Base-by-base conservation (phyloP, 37 sponge, comb jelly and placozoan species). In the Beroe forskalii region DNA sequence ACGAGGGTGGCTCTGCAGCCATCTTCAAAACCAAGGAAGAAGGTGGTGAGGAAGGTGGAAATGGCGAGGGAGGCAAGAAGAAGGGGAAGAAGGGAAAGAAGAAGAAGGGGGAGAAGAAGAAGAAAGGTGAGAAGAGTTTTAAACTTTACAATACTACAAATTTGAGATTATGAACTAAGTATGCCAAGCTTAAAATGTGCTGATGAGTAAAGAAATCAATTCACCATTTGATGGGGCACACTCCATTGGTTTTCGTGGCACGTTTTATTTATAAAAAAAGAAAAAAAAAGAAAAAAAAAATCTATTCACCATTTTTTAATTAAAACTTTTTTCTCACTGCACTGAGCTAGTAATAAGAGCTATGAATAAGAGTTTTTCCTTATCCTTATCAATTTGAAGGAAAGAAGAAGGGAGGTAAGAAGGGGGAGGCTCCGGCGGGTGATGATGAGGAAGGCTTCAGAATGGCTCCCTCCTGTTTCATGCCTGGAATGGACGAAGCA, bases 1-100 rank as follows among this genome's bases (percentile, higher is more conserved):
- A 98, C 12, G 97, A 94, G 28, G 99, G 99, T 17, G 99, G 99
- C 22, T 98, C 99, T 36, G 92, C 76, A 37, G 93, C 92, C 62
- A 96, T 98, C 44, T 98, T 98, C 90, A 94, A 95, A 62, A 93
- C 95, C 62, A 93, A 94, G 91, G 94, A 93, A 31, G 93, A 92
- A 39, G 86, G 35, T 0, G 94, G 90, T 42, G 95, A 91, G 14
- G 91, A 93, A 35, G 93, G 90, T 1, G 94, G 94, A 55, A 55
- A 93, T 43, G 92, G 92, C 0, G 93, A 93, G 17, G 92, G 92
- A 39, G 72, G 94, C 33, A 92, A 93, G 63, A 91, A 93, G 67
- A 93, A 97, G 60, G 90, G 92, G 17, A 92, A 93, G 91, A 91
- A 93, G 43, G 91, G 93, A 62, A 90, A 89, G 39, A 93, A 94